These are phyloP conservation scores for Phengaris arion DNA, from an alignment of 2,888 invertebrate species.

Conservation along the genomic window DNA sequence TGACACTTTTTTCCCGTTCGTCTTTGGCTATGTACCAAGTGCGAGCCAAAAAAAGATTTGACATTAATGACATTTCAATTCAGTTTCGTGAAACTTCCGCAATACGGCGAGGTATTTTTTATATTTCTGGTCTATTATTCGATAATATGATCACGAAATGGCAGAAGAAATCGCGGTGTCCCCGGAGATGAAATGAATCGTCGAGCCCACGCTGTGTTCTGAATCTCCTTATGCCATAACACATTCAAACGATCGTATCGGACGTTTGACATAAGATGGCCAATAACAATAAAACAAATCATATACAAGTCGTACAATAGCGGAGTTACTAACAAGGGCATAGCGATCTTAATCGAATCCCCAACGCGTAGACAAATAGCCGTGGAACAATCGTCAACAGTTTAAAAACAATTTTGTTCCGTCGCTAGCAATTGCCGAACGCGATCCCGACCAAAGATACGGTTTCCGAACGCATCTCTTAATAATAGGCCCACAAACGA, in stretches of 20 bases:
- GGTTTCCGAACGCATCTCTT: constrained; percentile 69
- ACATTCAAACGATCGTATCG: constrained; percentile 19
- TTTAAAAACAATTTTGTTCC: constrained; percentile 75
- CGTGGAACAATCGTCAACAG: constrained; percentile 72
- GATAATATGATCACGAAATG: background rate
- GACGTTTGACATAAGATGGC: constrained; percentile 30
- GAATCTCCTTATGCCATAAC: constrained; percentile 7
- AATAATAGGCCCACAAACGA: constrained; percentile 68
- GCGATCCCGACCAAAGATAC: constrained; percentile 66
- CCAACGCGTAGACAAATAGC: constrained; percentile 74
- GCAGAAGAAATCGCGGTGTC: background rate
- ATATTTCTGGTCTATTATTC: background rate
- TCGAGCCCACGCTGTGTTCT: constrained; percentile 17
- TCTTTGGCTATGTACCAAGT: too few species aligned
- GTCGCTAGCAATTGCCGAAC: constrained; percentile 71
- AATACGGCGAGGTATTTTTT: too few species aligned
- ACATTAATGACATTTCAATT: too few species aligned
- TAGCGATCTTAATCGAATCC: constrained; percentile 62
- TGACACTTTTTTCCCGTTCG: too few species aligned
- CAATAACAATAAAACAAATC: constrained; percentile 32
- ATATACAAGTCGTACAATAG: constrained; percentile 38
- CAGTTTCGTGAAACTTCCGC: too few species aligned
- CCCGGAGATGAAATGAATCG: constrained; percentile 25
- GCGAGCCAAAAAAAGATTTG: too few species aligned
- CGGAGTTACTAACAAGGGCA: constrained; percentile 54